Conservation (phyloP, 2,797 vertebrate genomes). For the Hephaestus fuliginosus region DNA sequence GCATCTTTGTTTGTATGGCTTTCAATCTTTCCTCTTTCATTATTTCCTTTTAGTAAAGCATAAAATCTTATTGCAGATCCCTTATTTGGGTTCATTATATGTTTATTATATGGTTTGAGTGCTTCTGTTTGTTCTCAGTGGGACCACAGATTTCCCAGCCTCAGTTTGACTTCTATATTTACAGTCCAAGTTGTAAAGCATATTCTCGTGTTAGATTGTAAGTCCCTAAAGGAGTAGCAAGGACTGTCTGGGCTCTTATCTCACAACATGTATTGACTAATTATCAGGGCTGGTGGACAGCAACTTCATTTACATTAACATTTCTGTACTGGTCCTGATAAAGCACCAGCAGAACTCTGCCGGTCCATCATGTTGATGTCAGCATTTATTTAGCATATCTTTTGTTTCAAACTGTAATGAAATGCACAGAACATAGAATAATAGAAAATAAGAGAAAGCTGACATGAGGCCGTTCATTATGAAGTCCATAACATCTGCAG, state of each 20-base stretch:
- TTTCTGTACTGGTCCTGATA: constrained; percentile 48
- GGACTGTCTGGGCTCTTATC: constrained; percentile 56
- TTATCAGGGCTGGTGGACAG: constrained; percentile 51
- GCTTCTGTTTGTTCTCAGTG: too few species aligned
- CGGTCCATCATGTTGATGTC: background rate
- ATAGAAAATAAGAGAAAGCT: background rate
- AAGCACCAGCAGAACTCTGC: constrained; percentile 25
- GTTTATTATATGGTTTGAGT: too few species aligned
- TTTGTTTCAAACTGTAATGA: background rate
- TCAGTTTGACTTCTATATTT: too few species aligned
- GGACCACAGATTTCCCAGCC: too few species aligned
- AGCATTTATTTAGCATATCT: background rate
- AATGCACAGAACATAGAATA: background rate
- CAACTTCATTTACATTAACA: background rate
- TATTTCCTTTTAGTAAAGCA: too few species aligned
- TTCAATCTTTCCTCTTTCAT: too few species aligned
- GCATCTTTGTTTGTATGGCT: background rate
- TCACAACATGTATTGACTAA: constrained; percentile 47
- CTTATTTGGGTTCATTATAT: background rate
- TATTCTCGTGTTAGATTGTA: too few species aligned
- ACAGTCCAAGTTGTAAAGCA: too few species aligned
- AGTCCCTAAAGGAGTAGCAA: background rate
- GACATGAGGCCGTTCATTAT: background rate
- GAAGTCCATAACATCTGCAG: background rate
- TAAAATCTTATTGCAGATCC: background rate